Evolutionary conservation across 1,140 invertebrate genomes (phyloP), one percentile per base, ranked within the genome.

Genomic region (Drosophila bifasciata): DNA sequence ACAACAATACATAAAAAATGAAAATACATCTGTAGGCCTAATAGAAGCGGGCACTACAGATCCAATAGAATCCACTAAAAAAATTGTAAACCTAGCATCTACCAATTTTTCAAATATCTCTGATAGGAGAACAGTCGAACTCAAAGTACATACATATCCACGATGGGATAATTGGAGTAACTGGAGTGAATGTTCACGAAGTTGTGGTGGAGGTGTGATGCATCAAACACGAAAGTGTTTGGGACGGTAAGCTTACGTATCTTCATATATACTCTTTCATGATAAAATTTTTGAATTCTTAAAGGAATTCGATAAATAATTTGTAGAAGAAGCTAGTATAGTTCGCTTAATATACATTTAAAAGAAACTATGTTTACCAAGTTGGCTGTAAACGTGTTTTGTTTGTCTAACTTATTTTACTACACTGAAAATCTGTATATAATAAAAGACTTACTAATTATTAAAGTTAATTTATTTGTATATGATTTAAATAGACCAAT

Each of bases 191-290:
- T 98, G 97, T 90, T 97, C 96, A 1, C 92, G 97, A 25, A 94
- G 95, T 11, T 98, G 97, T 88, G 97, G 96, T 1, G 97, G 97
- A 16, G 97, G 97, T 19, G 95, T 98, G 0, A 93, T 95, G 44
- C 94, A 93, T 69, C 95, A 96, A 89, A 94, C 92, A 93, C 76
- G 71, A 23, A 91, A 91, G 52, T 91, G 90, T 57, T 81, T 91
- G 41, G 76, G 76, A 45, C 71, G 78, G 90, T 91, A 52, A 75
- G 88, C 39, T 36, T 6, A 51, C 49, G n/a, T n/a, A n/a, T n/a
- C 36, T 36, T 1, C 23, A 51, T 9, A 8, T 21, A 28, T 15
- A 32, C n/a, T 16, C 16, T 17, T 11, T n/a, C n/a, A 9, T 39
- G 16, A 6, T 0, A 32, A 6, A 5, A n/a, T 51, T 51, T 45